Base-by-base conservation (phyloP, 1,140 invertebrate species). In the Cherax destructor region DNA sequence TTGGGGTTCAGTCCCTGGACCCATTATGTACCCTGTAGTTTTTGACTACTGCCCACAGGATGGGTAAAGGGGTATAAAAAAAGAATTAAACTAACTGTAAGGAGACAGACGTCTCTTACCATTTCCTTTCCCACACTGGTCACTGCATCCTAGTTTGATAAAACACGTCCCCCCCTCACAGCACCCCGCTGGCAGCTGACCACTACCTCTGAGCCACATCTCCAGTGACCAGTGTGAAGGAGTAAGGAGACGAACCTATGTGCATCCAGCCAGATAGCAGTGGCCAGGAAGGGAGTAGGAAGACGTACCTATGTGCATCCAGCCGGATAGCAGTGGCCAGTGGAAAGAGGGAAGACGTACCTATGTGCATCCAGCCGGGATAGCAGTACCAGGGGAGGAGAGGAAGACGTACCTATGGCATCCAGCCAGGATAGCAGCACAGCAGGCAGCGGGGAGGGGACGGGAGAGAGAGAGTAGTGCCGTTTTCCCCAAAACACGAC, bases 281-380 rank as follows among this genome's bases (percentile, higher is more conserved):
- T 86, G 83, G 18, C 88, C 88, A 1, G 69, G n/a, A n/a, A n/a
- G n/a, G n/a, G n/a, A n/a, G n/a, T n/a, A n/a, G n/a, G n/a, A n/a
- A n/a, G 59, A 61, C 80, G 76, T 41, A 91, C 88, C 88, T 49
- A 59, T 85, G 61, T 91, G 88, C 5, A 86, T 1, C 88, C 88
- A 91, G 1, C 88, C 88, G 18, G 50, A 41, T 41, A 41, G 30
- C 30, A 41, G 30, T 41, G 30, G 9, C 89, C 89, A 2, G 69
- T 41, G 30, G n/a, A n/a, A n/a, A n/a, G n/a, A n/a, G n/a, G n/a
- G n/a, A n/a, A n/a, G 59, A 61, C 80, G 76, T 41, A 91, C 88
- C 88, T 49, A 59, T 85, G 61, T 91, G 88, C 5, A 86, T 1
- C 88, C 88, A 91, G 1, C 88, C 88, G 18, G 50, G 24, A 5